Conservation (phyloP, 2,888 invertebrate species). For the Rhagophthalmus giganteus region DNA sequence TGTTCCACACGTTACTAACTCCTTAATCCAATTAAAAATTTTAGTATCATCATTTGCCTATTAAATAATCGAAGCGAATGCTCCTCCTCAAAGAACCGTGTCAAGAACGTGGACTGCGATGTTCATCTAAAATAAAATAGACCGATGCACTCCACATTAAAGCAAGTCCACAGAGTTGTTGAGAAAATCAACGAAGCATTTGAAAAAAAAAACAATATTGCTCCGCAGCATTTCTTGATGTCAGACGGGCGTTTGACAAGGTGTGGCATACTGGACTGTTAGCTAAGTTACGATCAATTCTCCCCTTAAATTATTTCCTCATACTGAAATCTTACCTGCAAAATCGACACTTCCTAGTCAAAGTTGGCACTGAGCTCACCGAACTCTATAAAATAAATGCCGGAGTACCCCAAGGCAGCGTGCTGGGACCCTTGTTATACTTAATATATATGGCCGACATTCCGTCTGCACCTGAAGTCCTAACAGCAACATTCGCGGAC, state of each 20-base stretch:
- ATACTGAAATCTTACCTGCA: background rate
- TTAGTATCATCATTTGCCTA: too few relatives aligned
- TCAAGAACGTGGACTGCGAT: too few relatives aligned
- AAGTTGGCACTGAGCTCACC: background rate
- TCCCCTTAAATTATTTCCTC: background rate
- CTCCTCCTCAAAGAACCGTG: too few relatives aligned
- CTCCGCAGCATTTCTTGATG: background rate
- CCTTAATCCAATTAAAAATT: too few relatives aligned
- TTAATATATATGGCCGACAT: constrained; percentile 1
- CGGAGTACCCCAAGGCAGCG: background rate
- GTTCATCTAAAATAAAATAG: too few relatives aligned
- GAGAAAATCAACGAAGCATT: background rate
- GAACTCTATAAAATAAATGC: background rate
- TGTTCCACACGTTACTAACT: too few relatives aligned
- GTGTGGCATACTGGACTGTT: constrained; percentile 1
- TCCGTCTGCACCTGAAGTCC: background rate
- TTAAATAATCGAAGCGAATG: too few relatives aligned
- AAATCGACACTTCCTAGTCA: background rate
- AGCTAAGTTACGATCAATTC: background rate
- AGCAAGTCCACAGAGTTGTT: background rate
- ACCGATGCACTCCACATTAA: background rate
- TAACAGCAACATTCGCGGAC: too few relatives aligned
- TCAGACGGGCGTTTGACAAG: background rate
- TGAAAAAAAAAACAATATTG: constrained; percentile 3
- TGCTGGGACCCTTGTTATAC: background rate